Evolutionary conservation across 2,888 invertebrate species (phyloP).

Genomic region (Phorcus lineatus): DNA sequence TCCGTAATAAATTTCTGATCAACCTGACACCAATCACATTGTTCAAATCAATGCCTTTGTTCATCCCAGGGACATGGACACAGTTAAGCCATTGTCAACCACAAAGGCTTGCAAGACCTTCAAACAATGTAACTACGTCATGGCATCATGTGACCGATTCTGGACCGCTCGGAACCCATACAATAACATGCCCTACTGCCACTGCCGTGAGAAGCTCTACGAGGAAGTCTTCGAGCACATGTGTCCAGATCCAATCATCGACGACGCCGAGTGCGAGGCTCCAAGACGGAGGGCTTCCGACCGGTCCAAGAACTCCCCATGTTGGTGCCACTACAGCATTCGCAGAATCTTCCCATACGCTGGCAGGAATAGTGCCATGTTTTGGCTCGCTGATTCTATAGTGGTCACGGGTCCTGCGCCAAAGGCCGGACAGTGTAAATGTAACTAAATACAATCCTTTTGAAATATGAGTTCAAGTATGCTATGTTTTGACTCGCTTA

Average conservation of each 20-base stretch:
- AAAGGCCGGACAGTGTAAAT: background rate
- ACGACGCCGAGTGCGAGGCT: background rate
- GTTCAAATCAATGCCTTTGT: too few species aligned
- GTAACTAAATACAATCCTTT: background rate
- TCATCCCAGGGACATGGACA: background rate
- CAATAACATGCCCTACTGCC: background rate
- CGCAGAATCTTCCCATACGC: background rate
- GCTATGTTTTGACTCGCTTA: too few species aligned
- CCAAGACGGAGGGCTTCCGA: background rate
- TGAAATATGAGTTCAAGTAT: too few species aligned
- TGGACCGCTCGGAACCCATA: background rate
- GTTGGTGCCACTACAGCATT: constrained; percentile 14
- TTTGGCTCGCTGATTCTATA: background rate
- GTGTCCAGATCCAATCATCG: background rate
- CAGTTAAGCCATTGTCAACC: background rate
- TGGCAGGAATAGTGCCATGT: background rate
- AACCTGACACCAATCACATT: too few species aligned
- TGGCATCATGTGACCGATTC: background rate
- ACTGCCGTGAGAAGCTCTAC: background rate
- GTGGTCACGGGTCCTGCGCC: background rate
- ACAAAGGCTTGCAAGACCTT: constrained; percentile 6
- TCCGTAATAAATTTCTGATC: too few species aligned
- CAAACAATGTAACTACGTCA: constrained; percentile 2
- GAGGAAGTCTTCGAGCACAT: background rate
- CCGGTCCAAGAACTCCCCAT: background rate